Evolutionary conservation across 2,888 invertebrate genomes (phyloP), one percentile per base, ranked within the genome.

Genomic region (Apamea sordens): DNA sequence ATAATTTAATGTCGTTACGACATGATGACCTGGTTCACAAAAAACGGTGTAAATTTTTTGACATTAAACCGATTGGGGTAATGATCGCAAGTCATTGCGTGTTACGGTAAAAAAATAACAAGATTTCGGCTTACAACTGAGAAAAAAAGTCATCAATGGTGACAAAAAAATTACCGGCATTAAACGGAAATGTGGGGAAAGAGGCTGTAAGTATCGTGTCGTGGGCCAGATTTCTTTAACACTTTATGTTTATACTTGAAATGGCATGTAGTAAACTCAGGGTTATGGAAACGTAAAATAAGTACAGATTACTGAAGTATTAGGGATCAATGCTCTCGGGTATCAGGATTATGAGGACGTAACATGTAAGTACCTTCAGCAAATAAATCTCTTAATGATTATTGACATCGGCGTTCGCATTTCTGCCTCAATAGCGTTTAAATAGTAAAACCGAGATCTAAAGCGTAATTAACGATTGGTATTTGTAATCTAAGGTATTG

Each of bases 21-120:
- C 47, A 67, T 53, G 82, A 80, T 72, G 61, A 74, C 73, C 73
- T 64, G 80, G 28, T 53, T 21, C 65, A 73, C 80, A 83, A 85
- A 86, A 85, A 83, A 75, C 50, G 10, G 50, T n/a, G 74, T 69
- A 73, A 76, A 65, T 41, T 73, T 73, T 72, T 77, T 83, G 18
- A 67, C 76, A 77, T 81, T 53, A 82, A 87, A 59, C 71, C 65
- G 77, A 79, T 85, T 72, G 77, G 59, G 67, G 70, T 86, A 86
- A 84, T 82, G 83, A 83, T 83, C 61, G 78, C 80, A 69, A 75
- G 78, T 79, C 76, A 83, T 85, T 74, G 77, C 76, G 79, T 77
- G 84, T n/a, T 73, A 32, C 73, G 68, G 69, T 70, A 82, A 85
- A 86, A 84, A 87, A 87, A 76, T 82, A 79, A 85, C 84, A 84